Conservation (phyloP, 2,888 invertebrate species). For the Drosophila mimica region DNA sequence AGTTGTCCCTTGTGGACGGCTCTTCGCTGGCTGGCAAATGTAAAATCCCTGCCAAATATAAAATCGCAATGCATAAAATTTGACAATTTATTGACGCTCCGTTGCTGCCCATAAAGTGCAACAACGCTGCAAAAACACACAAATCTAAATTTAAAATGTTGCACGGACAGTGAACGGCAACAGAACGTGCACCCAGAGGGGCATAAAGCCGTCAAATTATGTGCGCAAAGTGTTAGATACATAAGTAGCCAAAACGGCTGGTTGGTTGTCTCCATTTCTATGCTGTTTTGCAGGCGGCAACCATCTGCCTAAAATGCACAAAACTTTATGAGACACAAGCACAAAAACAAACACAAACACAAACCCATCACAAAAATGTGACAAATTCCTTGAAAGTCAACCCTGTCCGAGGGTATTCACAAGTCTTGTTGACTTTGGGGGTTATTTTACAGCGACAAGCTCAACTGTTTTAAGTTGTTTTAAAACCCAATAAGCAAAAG, state of each 20-base stretch:
- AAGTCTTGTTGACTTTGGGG: slow-evolving; percentile 11
- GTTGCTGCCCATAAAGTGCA: slow-evolving; percentile 58
- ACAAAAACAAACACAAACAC: slow-evolving; percentile 11
- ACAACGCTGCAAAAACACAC: slow-evolving; percentile 45
- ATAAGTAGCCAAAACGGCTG: slow-evolving; percentile 19
- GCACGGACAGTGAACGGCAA: slow-evolving; percentile 53
- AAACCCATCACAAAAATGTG: slow-evolving; percentile 8
- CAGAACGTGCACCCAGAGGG: slow-evolving; percentile 34
- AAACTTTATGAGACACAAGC: slow-evolving; percentile 36
- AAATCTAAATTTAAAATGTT: slow-evolving; percentile 68
- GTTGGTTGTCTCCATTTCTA: slow-evolving; percentile 22
- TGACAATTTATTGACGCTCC: slow-evolving; percentile 82
- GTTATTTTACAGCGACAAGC: slow-evolving; percentile 16
- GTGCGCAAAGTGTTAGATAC: slow-evolving; percentile 36
- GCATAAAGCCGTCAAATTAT: slow-evolving; percentile 60
- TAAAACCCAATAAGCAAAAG: slow-evolving; percentile 4
- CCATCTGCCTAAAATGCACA: slow-evolving; percentile 1
- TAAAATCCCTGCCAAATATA: slow-evolving; percentile 45
- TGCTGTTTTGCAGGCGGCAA: neutral
- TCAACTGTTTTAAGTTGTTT: slow-evolving; percentile 18
- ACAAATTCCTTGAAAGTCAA: slow-evolving; percentile 19
- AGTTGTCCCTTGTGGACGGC: slow-evolving; percentile 1
- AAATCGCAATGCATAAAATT: slow-evolving; percentile 75
- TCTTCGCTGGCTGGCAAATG: slow-evolving; percentile 25
- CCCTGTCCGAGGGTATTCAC: slow-evolving; percentile 4